Conservation (phyloP, 2,113 vertebrate species). For the Melanotaenia duboulayi region DNA sequence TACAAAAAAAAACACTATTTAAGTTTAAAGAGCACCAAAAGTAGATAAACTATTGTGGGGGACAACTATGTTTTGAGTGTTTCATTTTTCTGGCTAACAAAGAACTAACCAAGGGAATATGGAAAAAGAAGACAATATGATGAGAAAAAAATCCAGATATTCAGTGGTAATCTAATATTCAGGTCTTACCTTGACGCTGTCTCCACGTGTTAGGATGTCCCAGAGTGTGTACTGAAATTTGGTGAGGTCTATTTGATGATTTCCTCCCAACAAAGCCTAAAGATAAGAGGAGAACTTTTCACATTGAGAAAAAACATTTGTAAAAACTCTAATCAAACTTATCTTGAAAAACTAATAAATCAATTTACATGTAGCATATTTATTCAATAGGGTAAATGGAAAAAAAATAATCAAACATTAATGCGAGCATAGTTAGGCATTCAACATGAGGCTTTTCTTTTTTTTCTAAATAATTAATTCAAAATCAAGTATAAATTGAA, state of each 20-base stretch:
- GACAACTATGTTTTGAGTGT: too few relatives aligned
- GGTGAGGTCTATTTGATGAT: slow-evolving; percentile 57
- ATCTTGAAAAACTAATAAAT: neutral
- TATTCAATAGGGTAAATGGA: neutral
- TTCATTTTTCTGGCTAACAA: too few relatives aligned
- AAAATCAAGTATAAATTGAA: slow-evolving; percentile 2
- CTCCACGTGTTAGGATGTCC: slow-evolving; percentile 59
- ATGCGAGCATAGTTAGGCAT: neutral
- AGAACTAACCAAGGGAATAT: too few relatives aligned
- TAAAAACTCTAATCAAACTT: neutral
- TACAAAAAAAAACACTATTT: too few relatives aligned
- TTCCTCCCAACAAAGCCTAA: slow-evolving; percentile 71
- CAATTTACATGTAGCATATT: neutral
- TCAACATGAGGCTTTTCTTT: neutral
- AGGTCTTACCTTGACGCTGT: slow-evolving; percentile 68
- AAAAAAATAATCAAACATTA: neutral
- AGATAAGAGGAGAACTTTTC: neutral
- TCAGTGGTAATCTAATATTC: neutral
- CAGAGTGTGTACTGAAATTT: slow-evolving; percentile 71
- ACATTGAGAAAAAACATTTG: neutral
- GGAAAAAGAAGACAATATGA: too few relatives aligned
- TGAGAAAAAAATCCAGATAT: neutral
- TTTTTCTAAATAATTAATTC: slow-evolving; percentile 39
- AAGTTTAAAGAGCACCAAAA: too few relatives aligned
- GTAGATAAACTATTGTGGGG: too few relatives aligned